phyloP scores from a whole-genome alignment of 2,113 vertebrate genomes.

The Pheucticus melanocephalus region DNA sequence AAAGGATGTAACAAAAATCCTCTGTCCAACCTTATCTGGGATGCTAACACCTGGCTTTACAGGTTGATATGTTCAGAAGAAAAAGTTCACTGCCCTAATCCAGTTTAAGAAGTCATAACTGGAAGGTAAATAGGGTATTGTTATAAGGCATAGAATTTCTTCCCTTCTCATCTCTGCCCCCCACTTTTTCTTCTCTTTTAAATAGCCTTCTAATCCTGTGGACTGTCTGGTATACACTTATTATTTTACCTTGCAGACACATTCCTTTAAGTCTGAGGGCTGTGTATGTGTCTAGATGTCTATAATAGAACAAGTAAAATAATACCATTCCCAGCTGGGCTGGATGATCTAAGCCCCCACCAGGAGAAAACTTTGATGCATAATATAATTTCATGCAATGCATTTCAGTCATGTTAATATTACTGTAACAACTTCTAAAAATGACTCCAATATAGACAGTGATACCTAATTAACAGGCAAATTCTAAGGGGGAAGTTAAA shows the following conservation, averaged over 20 bases:
- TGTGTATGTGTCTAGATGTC: constrained; percentile 7
- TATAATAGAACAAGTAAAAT: constrained; percentile 38
- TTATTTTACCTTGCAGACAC: constrained; percentile 47
- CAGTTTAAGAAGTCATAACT: neutral
- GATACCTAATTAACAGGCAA: constrained; percentile 35
- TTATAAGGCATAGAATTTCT: neutral
- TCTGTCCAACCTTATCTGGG: neutral
- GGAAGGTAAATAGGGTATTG: neutral
- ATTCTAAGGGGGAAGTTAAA: constrained; percentile 28
- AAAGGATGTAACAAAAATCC: neutral
- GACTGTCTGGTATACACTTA: neutral
- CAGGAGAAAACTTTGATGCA: neutral
- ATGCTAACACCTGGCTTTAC: neutral
- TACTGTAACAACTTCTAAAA: constrained; percentile 15
- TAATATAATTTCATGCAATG: neutral
- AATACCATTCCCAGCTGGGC: constrained; percentile 29
- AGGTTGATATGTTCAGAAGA: neutral
- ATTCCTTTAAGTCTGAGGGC: constrained; percentile 24
- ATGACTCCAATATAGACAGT: neutral
- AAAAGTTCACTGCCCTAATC: neutral
- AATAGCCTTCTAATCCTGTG: neutral
- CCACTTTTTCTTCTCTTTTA: neutral
- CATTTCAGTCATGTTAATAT: constrained; percentile 4
- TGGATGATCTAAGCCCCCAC: constrained; percentile 6
- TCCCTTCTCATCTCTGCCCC: neutral